A percentile compares a stretch with the other conserved stretches of the same genome.
Conservation (phyloP, 2,113 vertebrate genomes). For the Tauraco erythrolophus region DNA sequence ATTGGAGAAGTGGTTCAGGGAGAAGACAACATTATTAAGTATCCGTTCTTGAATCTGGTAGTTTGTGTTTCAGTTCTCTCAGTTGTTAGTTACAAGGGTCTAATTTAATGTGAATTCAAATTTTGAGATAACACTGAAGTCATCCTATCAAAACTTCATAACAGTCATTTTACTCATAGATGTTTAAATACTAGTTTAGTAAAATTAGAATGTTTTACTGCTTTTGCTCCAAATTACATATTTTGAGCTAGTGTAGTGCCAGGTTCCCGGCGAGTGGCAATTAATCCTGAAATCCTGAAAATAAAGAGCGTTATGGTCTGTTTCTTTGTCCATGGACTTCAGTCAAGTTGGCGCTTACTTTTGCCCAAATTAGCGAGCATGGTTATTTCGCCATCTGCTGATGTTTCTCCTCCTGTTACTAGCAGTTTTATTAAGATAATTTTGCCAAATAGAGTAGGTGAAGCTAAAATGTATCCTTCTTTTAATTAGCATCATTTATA, state of each 20-base stretch:
- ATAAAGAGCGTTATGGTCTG: not conserved
- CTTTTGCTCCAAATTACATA: not conserved
- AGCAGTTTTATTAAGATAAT: not conserved
- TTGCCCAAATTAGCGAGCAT: not conserved
- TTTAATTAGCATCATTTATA: not conserved
- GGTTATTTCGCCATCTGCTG: not conserved
- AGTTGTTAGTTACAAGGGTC: not conserved
- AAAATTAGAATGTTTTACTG: not conserved
- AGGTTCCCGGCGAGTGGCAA: not conserved
- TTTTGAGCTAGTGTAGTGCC: not conserved
- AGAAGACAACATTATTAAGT: not conserved
- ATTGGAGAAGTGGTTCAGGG: not conserved
- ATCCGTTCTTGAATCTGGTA: not conserved
- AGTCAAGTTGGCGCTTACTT: not conserved
- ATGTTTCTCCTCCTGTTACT: not conserved
- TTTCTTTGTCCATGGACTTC: not conserved
- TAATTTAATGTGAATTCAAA: not conserved
- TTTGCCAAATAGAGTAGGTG: not conserved
- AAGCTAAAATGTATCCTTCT: not conserved
- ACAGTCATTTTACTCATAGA: not conserved
- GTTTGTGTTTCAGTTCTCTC: not conserved
- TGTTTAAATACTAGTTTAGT: not conserved
- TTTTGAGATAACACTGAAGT: not conserved
- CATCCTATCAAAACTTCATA: not conserved
- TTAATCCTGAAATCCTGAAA: not conserved